Evolutionary conservation across 1,140 invertebrate genomes (phyloP), one percentile per base, ranked within the genome.

Genomic region (Drosophila melanogaster): DNA sequence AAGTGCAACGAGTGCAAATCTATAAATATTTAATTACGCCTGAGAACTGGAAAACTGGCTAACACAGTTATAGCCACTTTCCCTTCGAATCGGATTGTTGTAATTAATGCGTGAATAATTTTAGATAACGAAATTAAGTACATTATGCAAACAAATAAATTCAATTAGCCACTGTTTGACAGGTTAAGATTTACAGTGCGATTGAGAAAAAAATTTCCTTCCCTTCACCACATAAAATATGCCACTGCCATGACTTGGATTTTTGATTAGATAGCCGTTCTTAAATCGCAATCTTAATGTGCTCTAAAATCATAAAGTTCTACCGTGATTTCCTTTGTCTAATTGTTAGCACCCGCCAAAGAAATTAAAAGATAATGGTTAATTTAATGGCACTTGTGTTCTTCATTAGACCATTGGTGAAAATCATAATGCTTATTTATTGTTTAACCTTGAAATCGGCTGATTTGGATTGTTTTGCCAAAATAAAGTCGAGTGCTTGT

Each of bases 11-110:
- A 60, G 43, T 69, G 66, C 55, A 61, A 51, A 59, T 53, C 53
- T 58, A 76, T 87, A 76, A 76, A 89, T 83, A 87, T 83, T 76
- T 58, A 86, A 71, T 78, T 64, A 66, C 40, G 49, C 43, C 56
- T 86, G 81, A 67, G 64, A 85, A 77, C 41, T 61, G 47, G 64
- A 61, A 40, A 70, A 19, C 40, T 22, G 30, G 37, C 24, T 8
- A 38, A 12, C 38, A 30, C 50, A 43, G 33, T 43, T 46, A 62
- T 64, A 74, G 10, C 10, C 1, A 44, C 81, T 84, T 84, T 80
- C 81, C 81, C 65, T 64, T 49, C 33, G 40, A 22, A 17, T 40
- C 44, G 19, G 11, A 37, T 17, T 38, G 24, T 2, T 75, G 4
- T 75, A 87, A 85, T 87, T 62, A 62, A 85, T 87, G 38, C 69